Conservation (phyloP, 2,888 invertebrate genomes). For the Lasioglossum calceatum region DNA sequence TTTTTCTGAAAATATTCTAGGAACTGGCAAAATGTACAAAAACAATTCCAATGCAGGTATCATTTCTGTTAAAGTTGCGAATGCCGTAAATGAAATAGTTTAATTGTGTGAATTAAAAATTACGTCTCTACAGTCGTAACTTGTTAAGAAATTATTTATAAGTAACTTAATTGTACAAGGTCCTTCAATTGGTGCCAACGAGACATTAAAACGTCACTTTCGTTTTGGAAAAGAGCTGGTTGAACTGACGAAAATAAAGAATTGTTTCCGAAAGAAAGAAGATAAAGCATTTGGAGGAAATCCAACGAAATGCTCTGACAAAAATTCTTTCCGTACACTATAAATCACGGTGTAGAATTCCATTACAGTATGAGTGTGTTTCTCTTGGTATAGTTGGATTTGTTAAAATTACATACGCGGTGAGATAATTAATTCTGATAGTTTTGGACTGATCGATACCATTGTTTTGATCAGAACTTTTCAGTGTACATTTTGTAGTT, state of each 20-base stretch:
- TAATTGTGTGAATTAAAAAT: not conserved
- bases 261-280: not conserved
- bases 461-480: not conserved
- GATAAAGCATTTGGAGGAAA: constrained; percentile 1
- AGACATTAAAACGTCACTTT: not conserved
- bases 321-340: not conserved
- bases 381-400: not conserved
- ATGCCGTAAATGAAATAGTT: not conserved
- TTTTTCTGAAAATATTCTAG: not conserved
- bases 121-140: not conserved
- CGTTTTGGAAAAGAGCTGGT: not conserved
- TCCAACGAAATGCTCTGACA: not conserved
- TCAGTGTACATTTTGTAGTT: not conserved
- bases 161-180: not conserved
- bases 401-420: not conserved
- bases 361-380: not conserved
- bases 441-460: not conserved
- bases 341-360: not conserved
- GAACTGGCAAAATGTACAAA: not conserved
- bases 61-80: not conserved
- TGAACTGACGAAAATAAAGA: not conserved
- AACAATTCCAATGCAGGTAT: too few relatives aligned
- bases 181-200: not conserved
- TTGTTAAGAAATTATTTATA: not conserved
- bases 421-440: not conserved